A percentile compares a stretch with the other conserved stretches of the same genome.
Conservation (phyloP, 2,113 vertebrate species). For the Cynoglossus semilaevis region DNA sequence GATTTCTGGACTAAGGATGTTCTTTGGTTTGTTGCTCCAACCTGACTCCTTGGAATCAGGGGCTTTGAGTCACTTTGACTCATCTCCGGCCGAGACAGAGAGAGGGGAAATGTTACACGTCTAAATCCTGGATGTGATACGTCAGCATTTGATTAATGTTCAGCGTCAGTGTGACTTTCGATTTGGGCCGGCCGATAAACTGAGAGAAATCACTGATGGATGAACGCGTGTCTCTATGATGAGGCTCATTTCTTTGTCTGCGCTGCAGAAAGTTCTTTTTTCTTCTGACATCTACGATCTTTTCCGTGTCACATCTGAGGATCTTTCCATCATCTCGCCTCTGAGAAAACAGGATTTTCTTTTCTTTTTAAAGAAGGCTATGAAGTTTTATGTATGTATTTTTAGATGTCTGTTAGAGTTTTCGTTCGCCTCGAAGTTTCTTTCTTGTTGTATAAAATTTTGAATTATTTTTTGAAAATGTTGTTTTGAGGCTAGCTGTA, state of each 20-base stretch:
- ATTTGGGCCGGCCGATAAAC: conserved; percentile 68
- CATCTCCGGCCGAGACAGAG: no score
- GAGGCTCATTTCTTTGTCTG: conserved; percentile 65
- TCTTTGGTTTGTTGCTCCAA: no score
- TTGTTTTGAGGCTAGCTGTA: no score
- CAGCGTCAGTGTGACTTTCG: conserved; percentile 60
- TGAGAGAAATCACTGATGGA: conserved; percentile 67
- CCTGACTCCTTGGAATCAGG: no score
- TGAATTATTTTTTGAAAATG: no score
- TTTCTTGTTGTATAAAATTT: background rate
- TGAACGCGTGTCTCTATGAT: conserved; percentile 62
- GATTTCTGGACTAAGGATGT: no score
- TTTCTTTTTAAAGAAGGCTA: conserved; percentile 2
- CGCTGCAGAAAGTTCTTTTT: conserved; percentile 44
- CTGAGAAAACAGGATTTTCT: no score
- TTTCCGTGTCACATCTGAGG: conserved; percentile 38
- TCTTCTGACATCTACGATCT: conserved; percentile 53
- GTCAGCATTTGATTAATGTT: conserved; percentile 74
- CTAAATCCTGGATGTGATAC: conserved; percentile 56
- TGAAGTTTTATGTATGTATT: no score
- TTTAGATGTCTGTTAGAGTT: no score
- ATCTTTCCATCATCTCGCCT: conserved; percentile 29
- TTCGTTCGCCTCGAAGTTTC: no score
- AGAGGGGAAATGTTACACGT: conserved; percentile 51
- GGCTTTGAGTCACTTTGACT: no score